Evolutionary conservation across 2,888 invertebrate species (phyloP), one percentile per base, ranked within the genome.

Genomic region (Drosophila kambysellisi): DNA sequence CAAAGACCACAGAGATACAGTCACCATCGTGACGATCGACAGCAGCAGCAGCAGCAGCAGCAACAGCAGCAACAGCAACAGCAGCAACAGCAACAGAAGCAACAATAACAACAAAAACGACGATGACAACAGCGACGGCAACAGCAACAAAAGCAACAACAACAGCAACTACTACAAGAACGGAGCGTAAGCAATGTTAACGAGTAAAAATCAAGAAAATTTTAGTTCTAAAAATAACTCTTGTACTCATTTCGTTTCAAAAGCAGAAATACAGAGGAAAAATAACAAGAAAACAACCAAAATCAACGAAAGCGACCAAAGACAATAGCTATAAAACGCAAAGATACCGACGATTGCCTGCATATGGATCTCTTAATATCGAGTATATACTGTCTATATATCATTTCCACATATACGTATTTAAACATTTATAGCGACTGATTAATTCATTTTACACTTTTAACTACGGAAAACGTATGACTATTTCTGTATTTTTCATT

Each of bases 181-280:
- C 88, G 83, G 67, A 85, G 82, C 85, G 82, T 85, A 88, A 84
- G 81, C 79, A 89, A 86, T 89, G 79, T 90, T 86, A 86, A 83
- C 90, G 82, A 89, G 89, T 88, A 77, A 90, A 90, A 86, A 74
- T 85, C 85, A 83, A 83, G 83, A 86, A 89, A 83, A 83, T 86
- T 81, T 83, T 81, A 79, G 76, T 85, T 91, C 90, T 90, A 90
- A 82, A 90, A 90, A 90, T 90, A 90, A 90, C 90, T 70, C 71
- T 76, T 86, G 86, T 86, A 86, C 86, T 85, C 89, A 91, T 90
- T 90, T 89, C 78, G 67, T 59, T 74, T 71, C 62, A 78, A 76
- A 80, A 79, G 88, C 61, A 76, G n/a, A 39, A 61, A 77, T 58
- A 53, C 64, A 56, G 57, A 41, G 51, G 65, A 48, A 76, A 72